Evolutionary conservation across 1,140 invertebrate species (phyloP).

Genomic region (Heliconius hermathena): DNA sequence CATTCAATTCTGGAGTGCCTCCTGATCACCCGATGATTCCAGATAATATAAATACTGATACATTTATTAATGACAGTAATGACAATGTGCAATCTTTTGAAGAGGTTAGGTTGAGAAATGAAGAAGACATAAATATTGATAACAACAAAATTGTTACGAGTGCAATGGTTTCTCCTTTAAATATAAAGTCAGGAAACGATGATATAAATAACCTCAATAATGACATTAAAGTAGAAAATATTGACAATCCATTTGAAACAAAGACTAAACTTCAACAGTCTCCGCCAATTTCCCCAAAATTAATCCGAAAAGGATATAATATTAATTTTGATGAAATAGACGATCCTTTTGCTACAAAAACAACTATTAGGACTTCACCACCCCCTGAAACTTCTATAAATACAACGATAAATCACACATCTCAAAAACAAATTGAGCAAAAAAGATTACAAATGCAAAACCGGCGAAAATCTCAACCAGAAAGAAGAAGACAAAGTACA

Average conservation of each 20-base stretch:
- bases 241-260: constrained; percentile 39
- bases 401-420: neutral
- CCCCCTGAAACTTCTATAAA: constrained; percentile 36
- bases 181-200: constrained; percentile 54
- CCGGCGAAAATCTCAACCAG: constrained; percentile 55
- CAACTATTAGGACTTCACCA: constrained; percentile 62
- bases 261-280: constrained; percentile 40
- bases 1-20: neutral
- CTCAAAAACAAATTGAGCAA: constrained; percentile 23
- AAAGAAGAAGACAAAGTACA: constrained; percentile 42
- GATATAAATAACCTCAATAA: constrained; percentile 32
- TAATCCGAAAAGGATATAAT: constrained; percentile 64
- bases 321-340: constrained; percentile 72
- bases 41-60: neutral
- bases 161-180: constrained; percentile 57
- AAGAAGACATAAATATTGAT: constrained; percentile 7
- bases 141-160: constrained; percentile 37
- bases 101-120: neutral
- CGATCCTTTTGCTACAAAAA: constrained; percentile 72
- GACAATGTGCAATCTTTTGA: neutral
- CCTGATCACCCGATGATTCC: neutral
- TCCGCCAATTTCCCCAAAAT: constrained; percentile 54
- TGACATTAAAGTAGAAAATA: constrained; percentile 19
- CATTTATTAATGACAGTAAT: neutral
- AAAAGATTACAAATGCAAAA: constrained; percentile 45